These are phyloP conservation scores for Drosophila suboccidentalis DNA, from an alignment of 2,888 invertebrate genomes.

Conservation along the genomic window DNA sequence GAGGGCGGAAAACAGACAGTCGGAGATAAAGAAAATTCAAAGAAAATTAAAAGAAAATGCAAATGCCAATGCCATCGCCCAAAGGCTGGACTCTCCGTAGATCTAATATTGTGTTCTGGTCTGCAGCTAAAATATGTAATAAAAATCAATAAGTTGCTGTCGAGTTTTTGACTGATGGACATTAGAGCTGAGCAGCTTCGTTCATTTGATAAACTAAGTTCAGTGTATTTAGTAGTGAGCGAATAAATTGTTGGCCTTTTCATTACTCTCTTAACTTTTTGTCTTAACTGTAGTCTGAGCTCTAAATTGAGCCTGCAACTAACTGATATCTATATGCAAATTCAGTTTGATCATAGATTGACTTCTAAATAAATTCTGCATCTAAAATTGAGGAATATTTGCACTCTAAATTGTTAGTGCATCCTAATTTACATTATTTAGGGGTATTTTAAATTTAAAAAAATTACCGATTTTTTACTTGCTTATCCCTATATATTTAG, in stretches of 20 bases:
- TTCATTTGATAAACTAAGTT: not conserved
- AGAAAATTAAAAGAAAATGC: constrained; percentile 61
- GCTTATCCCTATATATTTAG: too few relatives aligned
- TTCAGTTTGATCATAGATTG: too few relatives aligned
- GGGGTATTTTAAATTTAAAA: too few relatives aligned
- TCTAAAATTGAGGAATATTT: too few relatives aligned
- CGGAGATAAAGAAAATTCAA: constrained; percentile 28
- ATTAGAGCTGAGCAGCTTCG: not conserved
- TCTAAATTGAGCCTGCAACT: too few relatives aligned
- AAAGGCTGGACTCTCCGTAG: constrained; percentile 9
- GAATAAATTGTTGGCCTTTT: not conserved
- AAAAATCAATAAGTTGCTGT: constrained; percentile 36
- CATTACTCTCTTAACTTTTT: not conserved
- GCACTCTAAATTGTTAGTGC: too few relatives aligned
- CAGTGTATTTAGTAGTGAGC: not conserved
- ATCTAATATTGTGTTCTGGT: not conserved
- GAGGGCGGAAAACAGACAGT: constrained; percentile 30
- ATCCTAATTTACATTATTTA: too few relatives aligned
- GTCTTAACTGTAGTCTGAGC: too few relatives aligned
- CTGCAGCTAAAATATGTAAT: not conserved
- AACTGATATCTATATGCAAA: too few relatives aligned
- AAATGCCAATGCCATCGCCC: constrained; percentile 38
- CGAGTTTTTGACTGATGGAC: constrained; percentile 4
- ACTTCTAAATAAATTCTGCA: too few relatives aligned
- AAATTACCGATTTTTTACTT: too few relatives aligned